Base-by-base conservation (phyloP, 2,888 invertebrate genomes). In the Lysandra bellargus region DNA sequence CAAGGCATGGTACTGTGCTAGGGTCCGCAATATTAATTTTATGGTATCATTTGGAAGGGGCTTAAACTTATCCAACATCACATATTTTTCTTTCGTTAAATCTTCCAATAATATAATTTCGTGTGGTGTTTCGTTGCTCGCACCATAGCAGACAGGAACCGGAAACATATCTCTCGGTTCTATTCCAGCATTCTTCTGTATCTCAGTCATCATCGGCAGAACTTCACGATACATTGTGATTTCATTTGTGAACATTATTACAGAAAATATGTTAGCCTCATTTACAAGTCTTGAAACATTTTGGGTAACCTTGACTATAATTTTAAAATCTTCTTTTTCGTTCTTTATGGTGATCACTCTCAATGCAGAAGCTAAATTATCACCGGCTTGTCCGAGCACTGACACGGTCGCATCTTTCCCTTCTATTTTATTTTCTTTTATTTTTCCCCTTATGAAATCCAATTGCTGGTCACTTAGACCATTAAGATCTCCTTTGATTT, bases 101-200 rank as follows among this genome's bases (percentile, higher is more conserved):
- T 91, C 91, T 85, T 91, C 89, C 2, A 90, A 80, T 4, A 90
- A 78, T 12, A 90, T 85, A 1, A 88, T 83, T 84, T 90, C 89
- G 73, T 88, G 80, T 0, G 84, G 84, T 69, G 80, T 77, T 80
- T 88, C 87, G 0, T 60, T n/a, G 1, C 82, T 64, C 9, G 82
- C 81, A 14, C 89, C 90, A 33, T 87, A 90, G 78, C 88, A 89
- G 77, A 83, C 82, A 2, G 90, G 85, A 78, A 83, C 86, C 80
- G 81, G 83, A 1, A 89, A 79, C 78, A 80, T 82, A 2, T 89
- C 86, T 53, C 84, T 81, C 80, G 85, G 83, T 4, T 88, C 83
- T 7, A 88, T 79, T 1, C 81, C 85, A 2, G 85, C 87, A 5
- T 80, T 82, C 79, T 83, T 83, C 80, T 90, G 88, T 44, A 90